Conservation (phyloP, 2,888 invertebrate species). For the Corbicula japonica region DNA sequence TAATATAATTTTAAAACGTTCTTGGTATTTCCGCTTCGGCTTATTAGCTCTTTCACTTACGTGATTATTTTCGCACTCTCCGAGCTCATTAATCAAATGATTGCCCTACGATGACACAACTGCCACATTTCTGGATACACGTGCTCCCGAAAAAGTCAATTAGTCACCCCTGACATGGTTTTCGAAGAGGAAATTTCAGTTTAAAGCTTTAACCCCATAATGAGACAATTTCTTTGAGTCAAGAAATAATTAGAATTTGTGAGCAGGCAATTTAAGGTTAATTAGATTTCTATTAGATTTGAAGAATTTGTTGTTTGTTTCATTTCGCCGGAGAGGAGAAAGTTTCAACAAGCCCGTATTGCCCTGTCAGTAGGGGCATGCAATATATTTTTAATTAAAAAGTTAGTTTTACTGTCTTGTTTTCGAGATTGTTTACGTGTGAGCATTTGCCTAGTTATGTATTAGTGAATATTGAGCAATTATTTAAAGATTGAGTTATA, state of each 20-base stretch:
- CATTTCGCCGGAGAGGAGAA: background rate
- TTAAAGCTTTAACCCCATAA: conserved; percentile 19
- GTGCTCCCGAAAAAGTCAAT: conserved; percentile 36
- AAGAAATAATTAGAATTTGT: conserved; percentile 24
- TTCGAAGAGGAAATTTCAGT: conserved; percentile 4
- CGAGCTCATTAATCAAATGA: conserved; percentile 24
- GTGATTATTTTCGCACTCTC: conserved; percentile 34
- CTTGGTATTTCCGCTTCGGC: too few species aligned
- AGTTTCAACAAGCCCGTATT: too few species aligned
- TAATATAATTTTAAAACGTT: too few species aligned
- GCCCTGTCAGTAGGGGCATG: too few species aligned
- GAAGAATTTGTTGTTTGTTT: background rate
- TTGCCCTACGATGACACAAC: conserved; percentile 26
- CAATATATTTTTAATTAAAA: too few species aligned
- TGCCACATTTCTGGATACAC: conserved; percentile 26
- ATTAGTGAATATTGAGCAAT: too few species aligned
- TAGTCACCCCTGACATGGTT: conserved; percentile 14
- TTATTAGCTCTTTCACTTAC: conserved; percentile 36
- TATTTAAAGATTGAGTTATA: too few species aligned
- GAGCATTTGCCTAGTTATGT: too few species aligned
- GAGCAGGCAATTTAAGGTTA: background rate
- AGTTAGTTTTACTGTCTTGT: too few species aligned
- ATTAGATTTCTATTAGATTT: conserved; percentile 9
- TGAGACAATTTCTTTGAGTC: conserved; percentile 27
- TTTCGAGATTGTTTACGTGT: too few species aligned